Percentiles rank a stretch among this genome's conserved stretches.
Evolutionary conservation across 2,888 invertebrate species (phyloP).

Genomic region (Thalpophila matura): DNA sequence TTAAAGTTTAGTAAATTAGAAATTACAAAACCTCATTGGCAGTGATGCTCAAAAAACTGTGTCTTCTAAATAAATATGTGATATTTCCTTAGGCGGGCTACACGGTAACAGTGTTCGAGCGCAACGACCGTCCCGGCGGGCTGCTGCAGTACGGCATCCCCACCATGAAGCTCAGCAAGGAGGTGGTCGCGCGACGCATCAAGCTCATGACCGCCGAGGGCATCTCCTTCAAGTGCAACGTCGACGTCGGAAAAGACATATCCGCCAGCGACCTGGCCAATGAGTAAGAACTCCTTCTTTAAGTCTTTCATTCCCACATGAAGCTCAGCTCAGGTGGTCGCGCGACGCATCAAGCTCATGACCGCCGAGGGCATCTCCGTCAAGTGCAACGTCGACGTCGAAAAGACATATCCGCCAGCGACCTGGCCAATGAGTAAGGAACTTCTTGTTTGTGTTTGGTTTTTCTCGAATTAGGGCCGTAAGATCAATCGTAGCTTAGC

Average conservation of each 20-base stretch:
- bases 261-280: slow-evolving; percentile 93
- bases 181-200: slow-evolving; percentile 97
- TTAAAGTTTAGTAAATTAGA: too few relatives aligned
- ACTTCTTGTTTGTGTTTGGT: background rate
- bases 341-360: slow-evolving; percentile 96
- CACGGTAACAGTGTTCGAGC: slow-evolving; percentile 98
- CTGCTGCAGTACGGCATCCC: slow-evolving; percentile 99
- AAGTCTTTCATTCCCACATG: slow-evolving; percentile 97
- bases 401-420: slow-evolving; percentile 95
- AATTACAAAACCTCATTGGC: too few relatives aligned
- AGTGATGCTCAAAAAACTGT: background rate
- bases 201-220: slow-evolving; percentile 97
- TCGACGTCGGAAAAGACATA: slow-evolving; percentile 97
- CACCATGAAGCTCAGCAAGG: slow-evolving; percentile 99
- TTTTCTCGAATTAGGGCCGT: too few relatives aligned
- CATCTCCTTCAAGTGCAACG: slow-evolving; percentile 96
- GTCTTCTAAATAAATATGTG: background rate
- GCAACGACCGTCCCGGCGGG: slow-evolving; percentile 98
- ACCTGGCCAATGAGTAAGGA: slow-evolving; percentile 92
- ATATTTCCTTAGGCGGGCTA: slow-evolving; percentile 94
- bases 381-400: slow-evolving; percentile 97
- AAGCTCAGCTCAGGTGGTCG: slow-evolving; percentile 97
- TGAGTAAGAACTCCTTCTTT: slow-evolving; percentile 84
- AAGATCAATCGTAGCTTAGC: too few relatives aligned
- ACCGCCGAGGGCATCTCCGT: slow-evolving; percentile 97